Conservation (phyloP, 2,888 invertebrate species). For the Tetranychus piercei region DNA sequence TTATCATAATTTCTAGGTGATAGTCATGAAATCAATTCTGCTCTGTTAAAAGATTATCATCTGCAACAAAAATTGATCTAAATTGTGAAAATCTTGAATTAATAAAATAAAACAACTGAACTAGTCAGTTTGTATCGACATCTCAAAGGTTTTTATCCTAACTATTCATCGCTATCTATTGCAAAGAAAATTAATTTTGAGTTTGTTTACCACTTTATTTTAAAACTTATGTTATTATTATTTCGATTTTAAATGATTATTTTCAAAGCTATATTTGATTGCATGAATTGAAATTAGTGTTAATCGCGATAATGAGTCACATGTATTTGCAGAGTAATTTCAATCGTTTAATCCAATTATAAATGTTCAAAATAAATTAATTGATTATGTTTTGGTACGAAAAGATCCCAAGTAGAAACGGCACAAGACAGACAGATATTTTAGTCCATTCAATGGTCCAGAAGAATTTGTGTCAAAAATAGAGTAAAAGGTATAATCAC, state of each 20-base stretch:
- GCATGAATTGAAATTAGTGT: background rate
- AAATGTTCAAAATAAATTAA: background rate
- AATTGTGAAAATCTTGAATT: background rate
- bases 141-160: background rate
- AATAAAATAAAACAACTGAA: background rate
- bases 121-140: background rate
- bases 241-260: too few relatives aligned
- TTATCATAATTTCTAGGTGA: background rate
- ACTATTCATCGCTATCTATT: too few relatives aligned
- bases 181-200: too few relatives aligned
- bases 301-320: background rate
- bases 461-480: background rate
- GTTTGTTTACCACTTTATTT: too few relatives aligned
- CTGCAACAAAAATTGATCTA: background rate
- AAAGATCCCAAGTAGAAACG: background rate
- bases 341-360: background rate
- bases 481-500: background rate
- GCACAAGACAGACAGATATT: background rate
- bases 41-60: background rate
- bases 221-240: too few relatives aligned
- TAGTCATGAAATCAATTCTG: background rate
- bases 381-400: background rate
- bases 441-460: background rate
- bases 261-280: too few relatives aligned
- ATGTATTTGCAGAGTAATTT: background rate